Percentiles rank a stretch among this genome's conserved stretches.
phyloP scores from a whole-genome alignment of 2,888 invertebrate genomes.

The Drosophila neutralis region DNA sequence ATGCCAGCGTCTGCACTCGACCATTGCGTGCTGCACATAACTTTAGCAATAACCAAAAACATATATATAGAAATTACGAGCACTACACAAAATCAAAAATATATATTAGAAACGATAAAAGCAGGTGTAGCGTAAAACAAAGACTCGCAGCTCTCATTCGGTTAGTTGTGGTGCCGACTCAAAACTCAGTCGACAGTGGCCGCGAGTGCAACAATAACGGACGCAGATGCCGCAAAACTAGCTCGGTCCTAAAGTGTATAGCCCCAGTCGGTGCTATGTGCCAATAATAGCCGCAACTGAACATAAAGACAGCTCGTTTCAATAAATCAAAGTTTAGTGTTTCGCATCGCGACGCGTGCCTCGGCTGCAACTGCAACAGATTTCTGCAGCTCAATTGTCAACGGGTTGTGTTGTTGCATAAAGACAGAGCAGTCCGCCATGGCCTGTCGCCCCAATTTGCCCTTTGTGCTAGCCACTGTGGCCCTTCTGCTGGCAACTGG shows the following conservation, averaged over 20 bases:
- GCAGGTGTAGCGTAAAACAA: slow-evolving; percentile 23
- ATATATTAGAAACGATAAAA: slow-evolving; percentile 14
- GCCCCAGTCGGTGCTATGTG: slow-evolving; percentile 15
- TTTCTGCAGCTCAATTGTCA: slow-evolving; percentile 35
- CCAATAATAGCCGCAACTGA: slow-evolving; percentile 27
- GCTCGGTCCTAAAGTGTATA: slow-evolving; percentile 12
- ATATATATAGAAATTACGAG: slow-evolving; percentile 5
- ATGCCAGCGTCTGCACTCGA: slow-evolving; percentile 44
- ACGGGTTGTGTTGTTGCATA: slow-evolving; percentile 50
- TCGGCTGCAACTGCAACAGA: slow-evolving; percentile 27
- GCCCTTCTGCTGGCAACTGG: slow-evolving; percentile 62
- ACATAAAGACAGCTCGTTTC: slow-evolving; percentile 35
- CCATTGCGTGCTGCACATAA: slow-evolving; percentile 71
- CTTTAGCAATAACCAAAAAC: neutral
- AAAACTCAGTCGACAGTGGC: slow-evolving; percentile 48
- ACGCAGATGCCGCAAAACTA: slow-evolving; percentile 21
- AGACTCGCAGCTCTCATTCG: slow-evolving; percentile 40
- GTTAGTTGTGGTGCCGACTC: slow-evolving; percentile 39
- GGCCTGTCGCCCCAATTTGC: slow-evolving; percentile 59
- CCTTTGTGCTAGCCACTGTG: slow-evolving; percentile 51
- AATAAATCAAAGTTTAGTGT: slow-evolving; percentile 67
- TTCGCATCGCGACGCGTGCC: slow-evolving; percentile 47
- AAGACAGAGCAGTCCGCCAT: slow-evolving; percentile 49
- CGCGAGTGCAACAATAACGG: slow-evolving; percentile 57
- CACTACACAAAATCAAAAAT: slow-evolving; percentile 22